These are phyloP conservation scores for Andrena camellia DNA, from an alignment of 2,888 invertebrate genomes.

Conservation along the genomic window DNA sequence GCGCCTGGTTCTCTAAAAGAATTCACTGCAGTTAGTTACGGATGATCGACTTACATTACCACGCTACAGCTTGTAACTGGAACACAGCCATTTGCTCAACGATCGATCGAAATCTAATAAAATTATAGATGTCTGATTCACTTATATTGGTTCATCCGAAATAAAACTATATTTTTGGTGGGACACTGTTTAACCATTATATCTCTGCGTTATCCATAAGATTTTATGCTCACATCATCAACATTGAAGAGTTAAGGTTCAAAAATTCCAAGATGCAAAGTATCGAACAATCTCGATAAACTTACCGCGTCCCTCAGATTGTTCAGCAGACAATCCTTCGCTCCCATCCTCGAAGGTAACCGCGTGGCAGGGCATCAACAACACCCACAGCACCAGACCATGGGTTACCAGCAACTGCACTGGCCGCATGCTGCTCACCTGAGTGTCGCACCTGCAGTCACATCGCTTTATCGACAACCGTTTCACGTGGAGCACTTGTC, in stretches of 20 bases:
- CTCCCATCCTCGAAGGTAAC: slow-evolving; percentile 79
- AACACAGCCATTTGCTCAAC: too few relatives aligned
- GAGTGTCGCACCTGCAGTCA: slow-evolving; percentile 54
- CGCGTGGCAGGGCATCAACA: slow-evolving; percentile 72
- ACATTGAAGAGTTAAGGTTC: neutral
- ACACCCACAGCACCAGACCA: slow-evolving; percentile 70
- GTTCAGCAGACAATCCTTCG: slow-evolving; percentile 56
- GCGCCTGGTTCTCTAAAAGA: slow-evolving; percentile 25
- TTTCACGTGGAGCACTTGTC: slow-evolving; percentile 13
- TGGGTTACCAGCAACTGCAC: slow-evolving; percentile 75
- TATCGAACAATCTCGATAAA: neutral
- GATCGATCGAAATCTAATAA: too few relatives aligned
- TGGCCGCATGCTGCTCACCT: slow-evolving; percentile 74
- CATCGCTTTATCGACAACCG: slow-evolving; percentile 45
- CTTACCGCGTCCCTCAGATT: slow-evolving; percentile 67
- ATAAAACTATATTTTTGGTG: too few relatives aligned
- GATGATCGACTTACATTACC: too few relatives aligned
- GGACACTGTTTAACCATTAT: too few relatives aligned
- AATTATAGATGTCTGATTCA: too few relatives aligned
- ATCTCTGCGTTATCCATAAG: too few relatives aligned
- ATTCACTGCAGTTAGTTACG: neutral
- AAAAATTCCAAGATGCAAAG: neutral
- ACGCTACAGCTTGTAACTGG: too few relatives aligned
- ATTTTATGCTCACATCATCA: too few relatives aligned
- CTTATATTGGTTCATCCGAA: too few relatives aligned